A percentile compares a stretch with the other conserved stretches of the same genome.
These are phyloP conservation scores for Benthosema pterotum DNA, from an alignment of 2,797 vertebrate species.

Conservation along the genomic window DNA sequence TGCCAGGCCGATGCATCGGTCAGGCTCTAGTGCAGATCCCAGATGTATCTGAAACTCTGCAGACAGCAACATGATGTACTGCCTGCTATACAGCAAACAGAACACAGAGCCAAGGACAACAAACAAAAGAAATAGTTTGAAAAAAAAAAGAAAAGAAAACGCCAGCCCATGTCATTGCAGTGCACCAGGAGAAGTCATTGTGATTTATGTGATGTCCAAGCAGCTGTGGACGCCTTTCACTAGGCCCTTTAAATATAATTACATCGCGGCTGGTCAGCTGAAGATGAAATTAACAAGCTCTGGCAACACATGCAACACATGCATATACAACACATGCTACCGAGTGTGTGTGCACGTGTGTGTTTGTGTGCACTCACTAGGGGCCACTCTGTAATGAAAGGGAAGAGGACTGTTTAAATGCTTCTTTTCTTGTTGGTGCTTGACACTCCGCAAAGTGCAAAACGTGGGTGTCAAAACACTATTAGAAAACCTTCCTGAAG, in stretches of 20 bases:
- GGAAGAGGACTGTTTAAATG: slow-evolving; percentile 23
- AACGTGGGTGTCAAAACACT: slow-evolving; percentile 19
- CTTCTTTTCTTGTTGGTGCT: slow-evolving; percentile 11
- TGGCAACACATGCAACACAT: slow-evolving; percentile 41
- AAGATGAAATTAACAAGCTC: slow-evolving; percentile 63
- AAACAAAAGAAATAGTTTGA: slow-evolving; percentile 5
- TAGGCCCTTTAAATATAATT: slow-evolving; percentile 58
- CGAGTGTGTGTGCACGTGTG: neutral
- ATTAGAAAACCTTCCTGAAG: slow-evolving; percentile 12
- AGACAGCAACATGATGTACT: too few species aligned
- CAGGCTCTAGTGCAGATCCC: too few species aligned
- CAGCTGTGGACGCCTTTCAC: slow-evolving; percentile 46
- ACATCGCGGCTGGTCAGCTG: slow-evolving; percentile 55
- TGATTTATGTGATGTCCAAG: slow-evolving; percentile 54
- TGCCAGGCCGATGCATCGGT: too few species aligned
- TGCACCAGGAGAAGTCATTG: neutral
- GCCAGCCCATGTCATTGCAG: neutral
- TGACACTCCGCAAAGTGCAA: slow-evolving; percentile 2
- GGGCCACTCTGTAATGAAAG: slow-evolving; percentile 34
- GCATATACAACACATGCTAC: slow-evolving; percentile 26
- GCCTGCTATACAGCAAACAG: too few species aligned
- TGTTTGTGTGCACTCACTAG: neutral
- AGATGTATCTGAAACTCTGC: too few species aligned
- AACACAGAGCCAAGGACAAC: too few species aligned
- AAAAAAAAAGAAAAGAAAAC: too few species aligned